Evolutionary conservation across 2,113 vertebrate genomes (phyloP), one percentile per base, ranked within the genome.

Genomic region (Scartelaos histophorus): DNA sequence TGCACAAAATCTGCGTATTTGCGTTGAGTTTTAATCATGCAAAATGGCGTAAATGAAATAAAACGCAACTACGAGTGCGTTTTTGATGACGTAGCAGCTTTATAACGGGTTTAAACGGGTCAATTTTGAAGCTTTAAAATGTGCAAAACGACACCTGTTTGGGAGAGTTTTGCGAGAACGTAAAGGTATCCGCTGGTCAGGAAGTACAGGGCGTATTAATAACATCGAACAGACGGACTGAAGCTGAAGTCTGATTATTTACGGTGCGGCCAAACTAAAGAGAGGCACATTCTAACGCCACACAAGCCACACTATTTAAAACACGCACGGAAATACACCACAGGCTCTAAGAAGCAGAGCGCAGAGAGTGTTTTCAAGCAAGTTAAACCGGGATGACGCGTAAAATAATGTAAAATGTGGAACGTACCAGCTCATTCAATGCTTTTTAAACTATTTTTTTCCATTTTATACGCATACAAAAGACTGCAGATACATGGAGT

Each of bases 151-250:
- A 29, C 29, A 29, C 29, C 3, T 38, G 7, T 49, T 1, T 19
- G 38, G 17, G n/a, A 9, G 29, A 15, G 15, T 19, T 62, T 62
- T 34, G 2, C 9, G n/a, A 13, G 11, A 21, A 19, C 2, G 5
- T 17, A 17, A 16, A 7, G 21, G 5, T 45, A 66, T 15, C 2
- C 21, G 7, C 65, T 16, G n/a, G 43, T 46, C 64, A 46, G 64
- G 2, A 21, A 45, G 7, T 15, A 22, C 22, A 22, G 17, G 17
- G 64, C 4, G 35, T 66, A 65, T 51, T 60, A 66, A 19, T 69
- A 64, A 76, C 69, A 56, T 62, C 35, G 67, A 58, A 78, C 82
- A 75, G 82, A 85, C 84, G 83, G 86, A 87, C 82, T 80, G 81
- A 29, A 85, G 34, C 35, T 72, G 69, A 80, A 51, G 25, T 64